Evolutionary conservation across 2,797 vertebrate species (phyloP).

Genomic region (Falco rusticolus): DNA sequence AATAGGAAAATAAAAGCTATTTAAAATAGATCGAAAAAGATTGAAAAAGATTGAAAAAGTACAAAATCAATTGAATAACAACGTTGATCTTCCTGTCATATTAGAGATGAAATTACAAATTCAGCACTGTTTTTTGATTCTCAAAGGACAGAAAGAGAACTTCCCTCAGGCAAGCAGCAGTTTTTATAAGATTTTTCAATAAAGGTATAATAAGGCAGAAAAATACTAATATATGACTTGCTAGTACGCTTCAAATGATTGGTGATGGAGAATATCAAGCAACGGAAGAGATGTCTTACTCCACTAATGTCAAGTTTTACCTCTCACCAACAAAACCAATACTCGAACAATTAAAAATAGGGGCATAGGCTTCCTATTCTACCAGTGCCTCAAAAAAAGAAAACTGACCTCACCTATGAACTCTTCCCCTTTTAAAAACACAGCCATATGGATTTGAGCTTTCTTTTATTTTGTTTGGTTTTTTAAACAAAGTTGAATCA

Average conservation of each 20-base stretch:
- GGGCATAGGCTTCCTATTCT: neutral
- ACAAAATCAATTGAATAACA: constrained; percentile 18
- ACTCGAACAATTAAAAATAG: neutral
- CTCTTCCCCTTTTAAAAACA: neutral
- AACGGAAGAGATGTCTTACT: neutral
- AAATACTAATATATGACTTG: neutral
- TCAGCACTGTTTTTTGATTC: neutral
- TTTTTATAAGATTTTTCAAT: constrained; percentile 6
- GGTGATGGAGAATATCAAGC: neutral
- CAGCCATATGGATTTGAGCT: neutral
- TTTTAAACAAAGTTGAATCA: neutral
- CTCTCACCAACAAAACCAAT: neutral
- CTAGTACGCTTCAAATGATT: neutral
- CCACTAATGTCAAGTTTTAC: neutral
- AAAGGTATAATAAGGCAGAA: neutral
- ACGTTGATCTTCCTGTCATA: constrained; percentile 5
- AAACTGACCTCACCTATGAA: neutral
- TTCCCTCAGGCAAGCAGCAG: neutral
- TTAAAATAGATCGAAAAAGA: too few species aligned
- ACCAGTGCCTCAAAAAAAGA: neutral
- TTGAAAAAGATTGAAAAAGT: neutral
- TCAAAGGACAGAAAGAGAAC: neutral
- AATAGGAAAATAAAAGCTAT: constrained; percentile 31
- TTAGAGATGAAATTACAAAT: neutral
- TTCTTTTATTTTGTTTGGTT: neutral